Conservation (phyloP, 2,113 vertebrate genomes). For the Eupsittula cactorum region DNA sequence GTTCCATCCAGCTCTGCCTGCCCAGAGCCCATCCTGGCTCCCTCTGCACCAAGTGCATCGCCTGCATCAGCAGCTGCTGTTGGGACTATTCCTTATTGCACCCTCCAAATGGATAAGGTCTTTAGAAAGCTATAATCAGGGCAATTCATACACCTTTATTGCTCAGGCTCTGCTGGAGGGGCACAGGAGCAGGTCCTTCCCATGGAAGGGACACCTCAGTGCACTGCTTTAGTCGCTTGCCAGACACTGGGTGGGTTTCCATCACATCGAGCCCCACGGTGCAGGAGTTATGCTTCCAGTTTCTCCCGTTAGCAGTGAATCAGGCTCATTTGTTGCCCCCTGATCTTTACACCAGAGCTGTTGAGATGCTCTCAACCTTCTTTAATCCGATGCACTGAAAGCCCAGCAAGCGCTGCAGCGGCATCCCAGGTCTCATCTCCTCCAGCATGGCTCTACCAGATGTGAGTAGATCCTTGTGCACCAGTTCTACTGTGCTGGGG, state of each 20-base stretch:
- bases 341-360: neutral
- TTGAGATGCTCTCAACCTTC: neutral
- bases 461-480: rapidly evolving
- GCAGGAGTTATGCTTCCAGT: neutral
- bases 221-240: neutral
- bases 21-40: neutral
- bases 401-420: neutral
- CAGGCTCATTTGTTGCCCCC: neutral
- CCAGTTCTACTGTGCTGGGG: neutral
- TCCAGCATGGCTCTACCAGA: neutral
- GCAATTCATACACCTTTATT: neutral
- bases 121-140: neutral
- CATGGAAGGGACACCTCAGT: neutral
- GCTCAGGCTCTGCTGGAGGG: neutral
- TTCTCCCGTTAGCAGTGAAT: conserved; percentile 27
- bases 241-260: conserved; percentile 12
- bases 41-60: neutral
- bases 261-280: neutral
- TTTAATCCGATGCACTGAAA: conserved; percentile 4
- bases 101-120: neutral
- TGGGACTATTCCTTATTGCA: neutral
- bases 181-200: neutral
- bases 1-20: neutral
- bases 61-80: neutral
- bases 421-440: neutral